Percentiles rank a stretch among this genome's conserved stretches.
These are phyloP conservation scores for Graphium colonna DNA, from an alignment of 2,888 invertebrate species.

Conservation along the genomic window DNA sequence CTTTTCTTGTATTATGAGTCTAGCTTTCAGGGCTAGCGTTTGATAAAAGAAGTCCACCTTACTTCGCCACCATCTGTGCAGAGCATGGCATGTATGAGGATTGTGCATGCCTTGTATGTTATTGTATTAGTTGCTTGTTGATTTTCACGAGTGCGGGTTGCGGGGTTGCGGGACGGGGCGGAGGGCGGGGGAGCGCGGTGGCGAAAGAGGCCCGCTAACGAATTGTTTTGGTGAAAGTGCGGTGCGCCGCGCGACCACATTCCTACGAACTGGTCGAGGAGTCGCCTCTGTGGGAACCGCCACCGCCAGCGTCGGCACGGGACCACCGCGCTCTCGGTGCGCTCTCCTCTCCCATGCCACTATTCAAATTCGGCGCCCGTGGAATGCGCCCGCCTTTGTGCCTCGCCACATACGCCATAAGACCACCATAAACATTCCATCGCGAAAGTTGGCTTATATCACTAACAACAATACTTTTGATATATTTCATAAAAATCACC, in stretches of 20 bases:
- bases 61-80: too few relatives aligned
- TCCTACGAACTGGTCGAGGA: constrained; percentile 77
- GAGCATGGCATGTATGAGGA: too few relatives aligned
- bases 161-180: constrained; percentile 34
- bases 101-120: too few relatives aligned
- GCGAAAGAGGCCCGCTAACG: constrained; percentile 68
- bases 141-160: constrained; percentile 70
- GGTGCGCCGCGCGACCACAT: constrained; percentile 76
- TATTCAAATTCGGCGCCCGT: constrained; percentile 10
- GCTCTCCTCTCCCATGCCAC: constrained; percentile 29
- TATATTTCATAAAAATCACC: too few relatives aligned
- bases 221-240: constrained; percentile 80
- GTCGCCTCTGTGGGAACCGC: constrained; percentile 79
- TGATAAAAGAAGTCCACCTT: too few relatives aligned
- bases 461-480: too few relatives aligned
- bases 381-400: constrained; percentile 15
- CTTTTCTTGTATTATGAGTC: too few relatives aligned
- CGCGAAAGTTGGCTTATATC: too few relatives aligned
- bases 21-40: too few relatives aligned
- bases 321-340: constrained; percentile 34
- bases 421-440: background rate
- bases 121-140: constrained; percentile 65
- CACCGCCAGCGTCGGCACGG: constrained; percentile 57
- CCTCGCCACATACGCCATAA: too few relatives aligned
- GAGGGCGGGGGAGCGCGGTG: constrained; percentile 54